Base-by-base conservation (phyloP, 2,113 vertebrate species). In the Mola mola region DNA sequence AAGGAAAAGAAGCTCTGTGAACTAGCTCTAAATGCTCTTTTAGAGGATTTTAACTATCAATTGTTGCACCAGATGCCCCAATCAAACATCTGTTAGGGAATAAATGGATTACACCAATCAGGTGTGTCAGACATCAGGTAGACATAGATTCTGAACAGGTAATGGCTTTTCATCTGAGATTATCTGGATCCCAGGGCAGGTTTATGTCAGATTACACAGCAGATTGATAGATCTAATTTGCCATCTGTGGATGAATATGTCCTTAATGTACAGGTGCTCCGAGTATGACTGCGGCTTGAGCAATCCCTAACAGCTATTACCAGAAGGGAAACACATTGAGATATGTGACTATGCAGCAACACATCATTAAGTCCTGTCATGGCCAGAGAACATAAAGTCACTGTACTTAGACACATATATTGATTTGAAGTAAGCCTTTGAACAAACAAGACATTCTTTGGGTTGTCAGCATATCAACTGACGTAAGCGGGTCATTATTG, bases 381-480 rank as follows among this genome's bases (percentile, higher is more conserved):
- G 57, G 19, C 36, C 66, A 38, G 31, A 62, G 38, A 81, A 72
- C 82, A 78, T 51, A 43, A 69, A 62, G 77, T 66, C 71, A 38
- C 26, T 70, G 56, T 81, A 78, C 52, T 66, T 55, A 21, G 64
- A 73, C 60, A 61, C 70, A 75, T 64, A 5, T 69, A 88, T 90
- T 52, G 87, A 91, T 88, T 68, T 17, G 36, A 62, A 52, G 69
- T 85, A 88, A 90, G 88, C 79, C 84, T 73, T 73, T 73, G 49
- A 71, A 83, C 83, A 89, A 90, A 90, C 83, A 85, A 67, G 72
- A 19, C 75, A 53, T 83, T 87, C 73, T 78, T 73, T 59, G 58
- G 17, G 28, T 66, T 87, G 84, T 82, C 78, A 85, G 80, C 65
- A 86, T 81, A 84, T 85, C 77, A 61, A 85, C 87, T 76, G 34